Evolutionary conservation across 2,888 invertebrate genomes (phyloP), one percentile per base, ranked within the genome.

Genomic region (Leptinotarsa haldemani): DNA sequence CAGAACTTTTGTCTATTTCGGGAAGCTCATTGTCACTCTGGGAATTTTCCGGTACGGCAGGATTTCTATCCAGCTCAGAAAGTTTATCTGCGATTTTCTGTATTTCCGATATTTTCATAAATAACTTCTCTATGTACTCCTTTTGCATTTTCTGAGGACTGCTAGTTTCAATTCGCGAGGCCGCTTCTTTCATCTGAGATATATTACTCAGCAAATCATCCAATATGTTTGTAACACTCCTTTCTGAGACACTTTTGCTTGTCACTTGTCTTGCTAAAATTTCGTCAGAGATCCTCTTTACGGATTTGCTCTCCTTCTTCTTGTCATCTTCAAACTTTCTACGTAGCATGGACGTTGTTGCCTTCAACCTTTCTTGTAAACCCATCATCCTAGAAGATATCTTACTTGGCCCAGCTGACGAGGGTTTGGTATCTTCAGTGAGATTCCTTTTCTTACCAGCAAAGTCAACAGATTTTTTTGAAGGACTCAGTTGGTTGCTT

Each of bases 351-450:
- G 75, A 65, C 9, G 75, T 77, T 5, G 78, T 76, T 40, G 70
- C 75, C 70, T 74, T 76, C 16, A 79, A 40, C 64, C 70, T 73
- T 65, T 79, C 74, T 68, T 79, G 77, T 25, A 77, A 68, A 46
- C 65, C 69, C 5, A 63, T 20, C 71, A 76, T 71, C 50, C 50
- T 75, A 13, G 73, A 75, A n/a, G 71, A 75, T 50, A 77, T 70
- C 13, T 70, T 75, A 25, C 64, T 72, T 4, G 50, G 20, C 15
- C 20, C 22, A 46, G 30, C 15, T n/a, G 46, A 15, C 16, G 64
- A 40, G n/a, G 13, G 18, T 46, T 20, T 53, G 18, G 30, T 67
- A 20, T 48, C 20, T 47, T 63, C 63, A 70, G 15, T 18, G 40
- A 22, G 1, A 16, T 5, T 13, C n/a, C 7, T 53, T 18, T 53